Percentiles rank a stretch among this genome's conserved stretches.
Conservation (phyloP, 1,140 invertebrate species). For the Heterodera carotae region DNA sequence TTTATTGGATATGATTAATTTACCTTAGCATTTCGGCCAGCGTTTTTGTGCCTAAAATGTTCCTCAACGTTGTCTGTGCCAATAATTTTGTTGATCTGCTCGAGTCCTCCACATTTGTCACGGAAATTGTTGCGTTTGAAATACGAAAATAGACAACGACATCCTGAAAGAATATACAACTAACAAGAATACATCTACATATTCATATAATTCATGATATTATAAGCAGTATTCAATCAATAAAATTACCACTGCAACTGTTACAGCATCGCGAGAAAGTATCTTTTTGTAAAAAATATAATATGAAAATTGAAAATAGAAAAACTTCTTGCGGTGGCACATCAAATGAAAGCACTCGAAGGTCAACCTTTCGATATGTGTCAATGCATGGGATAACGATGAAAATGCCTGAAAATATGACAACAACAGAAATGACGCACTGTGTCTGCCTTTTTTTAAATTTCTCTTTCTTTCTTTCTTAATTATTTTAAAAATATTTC, state of each 20-base stretch:
- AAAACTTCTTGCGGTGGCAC: slow-evolving; percentile 86
- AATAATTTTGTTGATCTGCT: slow-evolving; percentile 81
- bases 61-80: slow-evolving; percentile 78
- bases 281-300: slow-evolving; percentile 66
- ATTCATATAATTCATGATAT: too few relatives aligned
- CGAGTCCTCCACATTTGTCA: slow-evolving; percentile 78
- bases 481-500: slow-evolving; percentile 24
- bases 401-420: slow-evolving; percentile 72
- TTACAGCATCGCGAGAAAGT: slow-evolving; percentile 71
- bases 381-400: slow-evolving; percentile 86
- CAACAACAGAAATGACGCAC: too few relatives aligned
- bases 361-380: slow-evolving; percentile 77
- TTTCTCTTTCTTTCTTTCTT: too few relatives aligned
- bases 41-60: slow-evolving; percentile 87
- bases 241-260: slow-evolving; percentile 42
- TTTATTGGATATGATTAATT: slow-evolving; percentile 7
- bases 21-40: slow-evolving; percentile 28
- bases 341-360: slow-evolving; percentile 76
- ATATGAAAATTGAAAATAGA: not conserved
- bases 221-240: not conserved
- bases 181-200: not conserved
- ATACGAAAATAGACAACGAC: slow-evolving; percentile 91
- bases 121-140: slow-evolving; percentile 77
- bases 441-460: too few relatives aligned
- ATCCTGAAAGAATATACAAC: slow-evolving; percentile 18